Conservation (phyloP, 2,888 invertebrate species). For the Latheticus oryzae region DNA sequence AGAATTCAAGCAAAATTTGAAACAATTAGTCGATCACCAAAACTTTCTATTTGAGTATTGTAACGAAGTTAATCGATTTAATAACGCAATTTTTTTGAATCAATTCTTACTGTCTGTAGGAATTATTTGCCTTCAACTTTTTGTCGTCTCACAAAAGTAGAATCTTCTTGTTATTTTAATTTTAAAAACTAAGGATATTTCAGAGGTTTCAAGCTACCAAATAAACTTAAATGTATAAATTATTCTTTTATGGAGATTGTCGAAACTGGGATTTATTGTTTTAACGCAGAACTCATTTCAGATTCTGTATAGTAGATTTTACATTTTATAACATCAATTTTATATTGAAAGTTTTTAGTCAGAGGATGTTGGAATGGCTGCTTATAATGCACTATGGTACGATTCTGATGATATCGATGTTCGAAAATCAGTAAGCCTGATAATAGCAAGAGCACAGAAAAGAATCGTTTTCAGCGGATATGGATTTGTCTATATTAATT, state of each 20-base stretch:
- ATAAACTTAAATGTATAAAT: constrained; percentile 16
- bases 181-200: too few species aligned
- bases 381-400: constrained; percentile 25
- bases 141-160: constrained; percentile 24
- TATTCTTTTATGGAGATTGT: constrained; percentile 23
- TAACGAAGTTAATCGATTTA: constrained; percentile 18
- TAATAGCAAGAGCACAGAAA: constrained; percentile 15
- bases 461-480: constrained; percentile 15
- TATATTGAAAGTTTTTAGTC: constrained; percentile 13
- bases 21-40: constrained; percentile 21
- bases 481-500: constrained; percentile 16
- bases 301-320: constrained; percentile 3
- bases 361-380: constrained; percentile 14
- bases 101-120: constrained; percentile 20
- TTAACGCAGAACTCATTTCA: constrained; percentile 21
- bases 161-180: neutral
- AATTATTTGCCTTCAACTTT: constrained; percentile 20
- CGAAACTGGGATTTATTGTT: constrained; percentile 26
- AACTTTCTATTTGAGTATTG: constrained; percentile 28
- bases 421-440: constrained; percentile 5
- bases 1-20: constrained; percentile 5
- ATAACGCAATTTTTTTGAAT: constrained; percentile 18
- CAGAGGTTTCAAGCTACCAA: constrained; percentile 21
- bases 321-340: neutral
- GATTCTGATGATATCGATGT: neutral